Conservation (phyloP, 2,888 invertebrate species). For the Deilephila porcellus region DNA sequence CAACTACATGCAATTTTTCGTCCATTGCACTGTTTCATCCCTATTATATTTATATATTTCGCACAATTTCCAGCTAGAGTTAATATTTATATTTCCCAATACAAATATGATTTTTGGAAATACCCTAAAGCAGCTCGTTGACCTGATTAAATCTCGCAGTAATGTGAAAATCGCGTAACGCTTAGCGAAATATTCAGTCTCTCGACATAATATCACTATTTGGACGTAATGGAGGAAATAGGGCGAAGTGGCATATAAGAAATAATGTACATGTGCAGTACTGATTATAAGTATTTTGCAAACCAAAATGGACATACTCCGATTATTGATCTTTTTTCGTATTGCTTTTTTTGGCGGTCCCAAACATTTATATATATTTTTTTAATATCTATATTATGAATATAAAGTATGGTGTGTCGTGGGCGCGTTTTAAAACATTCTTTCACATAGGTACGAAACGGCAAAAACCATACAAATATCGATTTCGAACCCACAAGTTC, state of each 20-base stretch:
- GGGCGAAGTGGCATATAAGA: background rate
- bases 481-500: too few relatives aligned
- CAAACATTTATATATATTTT: too few relatives aligned
- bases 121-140: background rate
- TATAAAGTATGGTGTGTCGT: too few relatives aligned
- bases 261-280: background rate
- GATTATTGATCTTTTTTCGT: background rate
- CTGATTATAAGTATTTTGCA: background rate
- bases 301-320: background rate
- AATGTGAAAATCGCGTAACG: conserved; percentile 1
- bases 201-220: conserved; percentile 2
- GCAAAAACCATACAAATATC: too few relatives aligned
- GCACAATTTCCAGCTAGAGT: background rate
- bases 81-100: background rate
- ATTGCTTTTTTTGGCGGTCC: background rate
- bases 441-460: too few relatives aligned
- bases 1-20: too few relatives aligned
- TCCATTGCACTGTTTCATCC: too few relatives aligned
- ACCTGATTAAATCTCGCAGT: background rate
- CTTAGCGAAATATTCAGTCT: background rate
- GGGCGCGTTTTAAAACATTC: too few relatives aligned
- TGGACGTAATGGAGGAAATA: background rate
- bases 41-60: background rate
- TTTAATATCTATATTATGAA: too few relatives aligned
- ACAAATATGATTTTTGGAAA: background rate